Conservation (phyloP, 2,888 invertebrate genomes). For the Pardosa pseudoannulata region DNA sequence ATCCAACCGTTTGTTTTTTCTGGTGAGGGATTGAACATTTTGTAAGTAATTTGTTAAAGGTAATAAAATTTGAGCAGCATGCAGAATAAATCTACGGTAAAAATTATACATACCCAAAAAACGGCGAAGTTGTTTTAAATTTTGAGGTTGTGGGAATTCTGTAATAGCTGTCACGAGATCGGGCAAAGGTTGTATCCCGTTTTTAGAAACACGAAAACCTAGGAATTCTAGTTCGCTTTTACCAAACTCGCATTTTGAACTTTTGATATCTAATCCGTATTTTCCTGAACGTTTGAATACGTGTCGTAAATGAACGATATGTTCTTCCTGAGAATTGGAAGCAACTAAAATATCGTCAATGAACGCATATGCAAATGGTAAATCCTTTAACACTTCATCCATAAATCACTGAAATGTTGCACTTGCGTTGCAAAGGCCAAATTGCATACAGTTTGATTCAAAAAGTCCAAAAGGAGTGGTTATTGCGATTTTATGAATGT, state of each 20-base stretch:
- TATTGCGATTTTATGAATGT: conserved; percentile 38
- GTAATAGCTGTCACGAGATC: not conserved
- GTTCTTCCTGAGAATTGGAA: not conserved
- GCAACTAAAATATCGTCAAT: not conserved
- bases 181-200: not conserved
- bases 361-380: not conserved
- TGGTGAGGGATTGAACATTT: not conserved
- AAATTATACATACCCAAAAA: no score
- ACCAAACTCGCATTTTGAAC: not conserved
- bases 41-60: not conserved
- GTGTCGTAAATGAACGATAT: not conserved
- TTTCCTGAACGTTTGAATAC: not conserved
- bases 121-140: not conserved
- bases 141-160: not conserved
- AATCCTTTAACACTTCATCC: not conserved
- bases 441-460: conserved; percentile 3
- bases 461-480: conserved; percentile 20
- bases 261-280: not conserved
- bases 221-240: not conserved
- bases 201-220: not conserved
- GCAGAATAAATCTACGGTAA: not conserved
- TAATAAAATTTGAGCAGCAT: not conserved
- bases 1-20: not conserved
- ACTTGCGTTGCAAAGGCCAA: not conserved
- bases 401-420: conserved; percentile 18